phyloP scores from a whole-genome alignment of 2,888 invertebrate species.

The Dryomyza anilis region DNA sequence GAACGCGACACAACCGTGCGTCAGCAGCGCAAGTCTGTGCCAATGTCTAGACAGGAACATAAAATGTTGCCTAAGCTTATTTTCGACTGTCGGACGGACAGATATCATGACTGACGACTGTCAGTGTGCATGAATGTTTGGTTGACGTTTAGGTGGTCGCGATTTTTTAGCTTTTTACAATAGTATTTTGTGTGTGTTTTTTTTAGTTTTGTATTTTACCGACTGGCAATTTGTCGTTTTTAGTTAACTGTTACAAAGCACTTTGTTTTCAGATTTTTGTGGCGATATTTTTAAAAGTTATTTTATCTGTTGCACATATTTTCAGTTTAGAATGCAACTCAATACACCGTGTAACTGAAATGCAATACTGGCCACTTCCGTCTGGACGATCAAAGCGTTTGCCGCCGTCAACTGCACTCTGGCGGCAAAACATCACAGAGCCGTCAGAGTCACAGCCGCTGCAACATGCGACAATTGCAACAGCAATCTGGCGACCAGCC shows the following conservation, averaged over 20 bases:
- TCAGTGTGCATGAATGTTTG: not conserved
- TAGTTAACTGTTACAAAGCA: too few species aligned
- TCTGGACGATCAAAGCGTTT: conserved; percentile 7
- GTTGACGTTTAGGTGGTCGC: not conserved
- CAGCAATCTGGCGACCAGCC: conserved; percentile 1
- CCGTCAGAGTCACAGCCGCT: too few species aligned
- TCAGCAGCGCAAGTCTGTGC: conserved; percentile 17
- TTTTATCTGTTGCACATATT: not conserved
- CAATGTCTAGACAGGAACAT: conserved; percentile 39
- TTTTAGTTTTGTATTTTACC: not conserved
- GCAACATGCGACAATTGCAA: conserved; percentile 29
- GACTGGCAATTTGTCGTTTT: too few species aligned
- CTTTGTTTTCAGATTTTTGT: too few species aligned
- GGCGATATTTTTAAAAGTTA: not conserved
- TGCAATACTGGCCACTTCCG: conserved; percentile 9
- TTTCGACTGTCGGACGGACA: not conserved
- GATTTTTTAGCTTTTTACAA: too few species aligned
- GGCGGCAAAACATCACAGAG: conserved; percentile 18
- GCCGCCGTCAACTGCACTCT: too few species aligned
- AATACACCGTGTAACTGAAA: conserved; percentile 10
- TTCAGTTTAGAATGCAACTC: too few species aligned
- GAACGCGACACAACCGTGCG: not conserved
- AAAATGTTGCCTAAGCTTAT: conserved; percentile 22
- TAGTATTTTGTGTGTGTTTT: not conserved
- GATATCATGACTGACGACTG: not conserved